These are phyloP conservation scores for Tenthredo amoena DNA, from an alignment of 2,888 invertebrate species.

Conservation along the genomic window DNA sequence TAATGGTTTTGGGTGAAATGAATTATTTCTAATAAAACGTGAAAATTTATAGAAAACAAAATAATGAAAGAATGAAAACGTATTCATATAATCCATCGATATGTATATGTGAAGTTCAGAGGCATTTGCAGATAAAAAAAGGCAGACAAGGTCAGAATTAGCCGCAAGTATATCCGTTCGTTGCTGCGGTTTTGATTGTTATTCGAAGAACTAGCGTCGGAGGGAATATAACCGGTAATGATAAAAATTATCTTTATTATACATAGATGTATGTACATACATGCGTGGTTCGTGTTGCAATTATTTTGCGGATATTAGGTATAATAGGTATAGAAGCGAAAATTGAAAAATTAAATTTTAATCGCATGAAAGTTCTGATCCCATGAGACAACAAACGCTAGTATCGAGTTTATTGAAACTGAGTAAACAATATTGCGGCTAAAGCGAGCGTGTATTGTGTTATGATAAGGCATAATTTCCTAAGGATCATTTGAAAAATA, in stretches of 20 bases:
- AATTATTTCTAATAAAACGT: not conserved
- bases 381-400: not conserved
- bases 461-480: constrained; percentile 6
- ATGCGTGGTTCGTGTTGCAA: too few relatives aligned
- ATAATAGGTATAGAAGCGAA: not conserved
- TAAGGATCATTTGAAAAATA: constrained; percentile 1
- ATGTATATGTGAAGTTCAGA: not conserved
- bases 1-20: not conserved
- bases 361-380: not conserved
- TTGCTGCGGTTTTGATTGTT: not conserved
- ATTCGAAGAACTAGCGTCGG: not conserved
- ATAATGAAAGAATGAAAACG: not conserved
- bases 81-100: not conserved
- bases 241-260: not conserved
- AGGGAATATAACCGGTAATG: not conserved
- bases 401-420: not conserved
- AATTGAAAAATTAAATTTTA: not conserved
- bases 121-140: not conserved
- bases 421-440: not conserved
- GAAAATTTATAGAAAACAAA: not conserved
- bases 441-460: not conserved
- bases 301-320: not conserved
- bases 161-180: not conserved
- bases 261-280: too few relatives aligned
- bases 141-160: not conserved